Percentiles rank a stretch among this genome's conserved stretches.
Evolutionary conservation across 1,140 invertebrate genomes (phyloP).

Genomic region (Ladona fulva): DNA sequence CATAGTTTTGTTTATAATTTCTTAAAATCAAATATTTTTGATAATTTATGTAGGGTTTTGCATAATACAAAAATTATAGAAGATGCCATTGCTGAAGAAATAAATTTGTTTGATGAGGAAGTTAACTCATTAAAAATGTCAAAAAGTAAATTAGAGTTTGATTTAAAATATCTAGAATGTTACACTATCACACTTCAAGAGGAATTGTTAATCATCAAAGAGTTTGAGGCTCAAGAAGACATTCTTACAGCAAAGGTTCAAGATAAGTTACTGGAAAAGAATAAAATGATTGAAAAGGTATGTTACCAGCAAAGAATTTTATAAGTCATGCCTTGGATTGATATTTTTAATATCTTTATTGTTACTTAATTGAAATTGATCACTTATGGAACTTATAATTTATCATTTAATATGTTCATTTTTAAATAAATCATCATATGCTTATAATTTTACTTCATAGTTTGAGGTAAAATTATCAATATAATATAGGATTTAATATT

Average conservation of each 20-base stretch:
- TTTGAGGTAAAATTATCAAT: too few species aligned
- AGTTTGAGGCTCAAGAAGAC: conserved; percentile 64
- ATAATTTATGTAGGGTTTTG: conserved; percentile 16
- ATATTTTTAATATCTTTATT: too few species aligned
- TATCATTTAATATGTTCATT: too few species aligned
- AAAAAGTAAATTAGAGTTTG: conserved; percentile 50
- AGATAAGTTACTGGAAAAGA: conserved; percentile 47
- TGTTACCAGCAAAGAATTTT: neutral
- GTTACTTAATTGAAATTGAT: too few species aligned
- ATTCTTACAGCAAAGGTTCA: conserved; percentile 49
- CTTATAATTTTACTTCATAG: too few species aligned
- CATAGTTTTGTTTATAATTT: too few species aligned
- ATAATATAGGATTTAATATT: too few species aligned
- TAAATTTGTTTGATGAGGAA: conserved; percentile 55
- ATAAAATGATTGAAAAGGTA: conserved; percentile 39
- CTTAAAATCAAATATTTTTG: too few species aligned
- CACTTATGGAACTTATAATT: too few species aligned
- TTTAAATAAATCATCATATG: too few species aligned
- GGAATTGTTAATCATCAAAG: conserved; percentile 64
- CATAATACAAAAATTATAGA: conserved; percentile 47
- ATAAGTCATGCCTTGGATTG: too few species aligned
- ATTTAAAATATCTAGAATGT: conserved; percentile 51
- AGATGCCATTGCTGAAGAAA: conserved; percentile 43
- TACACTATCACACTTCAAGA: conserved; percentile 66
- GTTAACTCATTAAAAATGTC: conserved; percentile 49